Evolutionary conservation across 92 coral and sea anemone genomes (phyloP), one percentile per base, ranked within the genome.

Genomic region (Meandrina meandrites): DNA sequence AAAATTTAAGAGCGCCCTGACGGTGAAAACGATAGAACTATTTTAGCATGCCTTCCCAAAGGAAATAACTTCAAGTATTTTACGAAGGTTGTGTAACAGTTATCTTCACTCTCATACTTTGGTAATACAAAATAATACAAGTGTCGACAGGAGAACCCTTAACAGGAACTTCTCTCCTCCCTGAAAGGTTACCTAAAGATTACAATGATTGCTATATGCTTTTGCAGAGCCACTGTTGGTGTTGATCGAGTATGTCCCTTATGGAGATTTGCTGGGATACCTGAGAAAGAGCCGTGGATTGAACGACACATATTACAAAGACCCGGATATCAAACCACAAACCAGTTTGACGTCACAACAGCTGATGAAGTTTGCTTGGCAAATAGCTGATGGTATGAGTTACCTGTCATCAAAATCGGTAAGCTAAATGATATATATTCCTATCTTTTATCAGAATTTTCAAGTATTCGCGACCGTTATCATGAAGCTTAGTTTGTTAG

Each of bases 281-380:
- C 76, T 71, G 48, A 71, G 76, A 18, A 71, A 31, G 42, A 71
- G 76, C 48, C 76, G 76, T 17, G 76, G 40, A 15, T 17, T 71
- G 5, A 71, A 71, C 8, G 76, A 71, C 42, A 71, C 76, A 34
- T 71, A 71, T 21, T 34, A 71, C 76, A 71, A 31, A 71, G 76
- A 71, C 48, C 76, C 76, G 47, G 76, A 71, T 71, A 71, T 71
- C 47, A 71, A 71, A 71, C 47, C 76, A 71, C 27, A 34, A 71
- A 71, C 76, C 15, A 34, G 42, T 16, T 22, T 71, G 47, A 34
- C 76, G 40, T 71, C 76, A 71, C 76, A 71, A 36, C 47, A 71
- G 76, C 76, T 71, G 47, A 71, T 71, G 76, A 71, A 71, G 76
- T 71, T 71, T 71, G 76, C 76, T 71, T 71, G 76, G 76, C 76